phyloP scores from a whole-genome alignment of 2,888 invertebrate species.

The Sphaerophoria rueppellii region DNA sequence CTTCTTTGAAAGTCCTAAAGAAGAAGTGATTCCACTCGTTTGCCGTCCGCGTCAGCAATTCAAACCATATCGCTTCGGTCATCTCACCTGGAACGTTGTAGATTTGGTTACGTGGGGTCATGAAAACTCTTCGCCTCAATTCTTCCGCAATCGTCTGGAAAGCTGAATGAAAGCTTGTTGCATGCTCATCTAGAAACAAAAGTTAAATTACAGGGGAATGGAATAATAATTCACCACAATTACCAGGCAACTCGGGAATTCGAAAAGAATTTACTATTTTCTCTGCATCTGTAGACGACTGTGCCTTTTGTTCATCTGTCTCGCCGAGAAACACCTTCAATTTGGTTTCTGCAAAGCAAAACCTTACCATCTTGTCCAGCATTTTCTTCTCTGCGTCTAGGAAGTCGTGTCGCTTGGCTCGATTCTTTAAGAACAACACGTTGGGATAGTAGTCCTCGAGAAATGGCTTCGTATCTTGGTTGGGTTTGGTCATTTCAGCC shows the following conservation, averaged over 20 bases:
- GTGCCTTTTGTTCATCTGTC: constrained; percentile 74
- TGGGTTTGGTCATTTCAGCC: constrained; percentile 82
- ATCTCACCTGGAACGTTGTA: constrained; percentile 75
- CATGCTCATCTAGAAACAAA: constrained; percentile 61
- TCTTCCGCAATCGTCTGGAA: constrained; percentile 75
- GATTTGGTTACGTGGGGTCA: constrained; percentile 78
- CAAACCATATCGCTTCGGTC: constrained; percentile 78
- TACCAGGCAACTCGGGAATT: constrained; percentile 76
- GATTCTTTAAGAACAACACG: constrained; percentile 91
- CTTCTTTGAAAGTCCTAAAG: constrained; percentile 77
- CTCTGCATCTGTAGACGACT: constrained; percentile 71
- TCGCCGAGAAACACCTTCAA: constrained; percentile 76
- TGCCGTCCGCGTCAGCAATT: constrained; percentile 75
- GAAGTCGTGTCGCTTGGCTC: constrained; percentile 89
- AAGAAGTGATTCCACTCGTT: constrained; percentile 77
- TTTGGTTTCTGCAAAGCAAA: constrained; percentile 77
- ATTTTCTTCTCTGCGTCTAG: constrained; percentile 82
- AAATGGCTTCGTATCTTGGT: constrained; percentile 81
- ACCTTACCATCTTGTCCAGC: constrained; percentile 76
- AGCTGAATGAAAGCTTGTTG: constrained; percentile 75
- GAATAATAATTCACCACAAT: not conserved
- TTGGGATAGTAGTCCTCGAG: constrained; percentile 90
- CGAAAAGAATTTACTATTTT: constrained; percentile 76
- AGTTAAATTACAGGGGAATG: not conserved
- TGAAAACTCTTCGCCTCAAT: constrained; percentile 77